A percentile compares a stretch with the other conserved stretches of the same genome.
These are phyloP conservation scores for Iguana delicatissima DNA, from an alignment of 2,797 vertebrate genomes.

Conservation along the genomic window DNA sequence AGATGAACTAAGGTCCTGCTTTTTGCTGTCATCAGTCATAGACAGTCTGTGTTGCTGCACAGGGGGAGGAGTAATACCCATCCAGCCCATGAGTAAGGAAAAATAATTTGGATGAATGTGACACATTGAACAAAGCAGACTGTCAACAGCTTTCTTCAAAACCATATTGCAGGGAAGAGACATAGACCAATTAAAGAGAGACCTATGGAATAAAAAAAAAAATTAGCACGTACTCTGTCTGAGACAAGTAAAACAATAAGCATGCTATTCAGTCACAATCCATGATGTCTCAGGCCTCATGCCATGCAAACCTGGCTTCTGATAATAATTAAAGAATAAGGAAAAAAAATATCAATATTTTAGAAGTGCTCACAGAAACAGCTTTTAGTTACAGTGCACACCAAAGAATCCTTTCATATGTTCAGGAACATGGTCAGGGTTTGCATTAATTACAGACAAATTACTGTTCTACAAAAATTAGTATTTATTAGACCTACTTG, in stretches of 20 bases:
- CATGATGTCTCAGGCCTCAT: neutral
- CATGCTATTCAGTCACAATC: neutral
- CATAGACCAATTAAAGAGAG: conserved; percentile 98
- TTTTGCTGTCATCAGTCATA: conserved; percentile 98
- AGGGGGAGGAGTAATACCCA: conserved; percentile 91
- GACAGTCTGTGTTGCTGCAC: conserved; percentile 90
- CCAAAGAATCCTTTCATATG: neutral
- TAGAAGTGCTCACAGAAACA: neutral
- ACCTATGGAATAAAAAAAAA: conserved; percentile 79
- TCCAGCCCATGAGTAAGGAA: conserved; percentile 98
- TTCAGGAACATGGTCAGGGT: neutral
- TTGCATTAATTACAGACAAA: neutral
- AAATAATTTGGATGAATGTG: conserved; percentile 98
- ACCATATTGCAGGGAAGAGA: conserved; percentile 95
- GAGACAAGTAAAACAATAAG: neutral
- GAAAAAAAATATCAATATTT: neutral
- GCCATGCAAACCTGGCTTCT: neutral
- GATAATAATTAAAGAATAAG: neutral
- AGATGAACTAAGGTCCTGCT: conserved; percentile 90
- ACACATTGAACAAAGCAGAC: conserved; percentile 97
- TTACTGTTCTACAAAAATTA: neutral
- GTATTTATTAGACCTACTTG: neutral
- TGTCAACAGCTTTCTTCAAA: conserved; percentile 98
- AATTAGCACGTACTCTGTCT: neutral
- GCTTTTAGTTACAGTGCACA: neutral